phyloP scores from a whole-genome alignment of 1,140 invertebrate species.

The Drosophila suzukii region DNA sequence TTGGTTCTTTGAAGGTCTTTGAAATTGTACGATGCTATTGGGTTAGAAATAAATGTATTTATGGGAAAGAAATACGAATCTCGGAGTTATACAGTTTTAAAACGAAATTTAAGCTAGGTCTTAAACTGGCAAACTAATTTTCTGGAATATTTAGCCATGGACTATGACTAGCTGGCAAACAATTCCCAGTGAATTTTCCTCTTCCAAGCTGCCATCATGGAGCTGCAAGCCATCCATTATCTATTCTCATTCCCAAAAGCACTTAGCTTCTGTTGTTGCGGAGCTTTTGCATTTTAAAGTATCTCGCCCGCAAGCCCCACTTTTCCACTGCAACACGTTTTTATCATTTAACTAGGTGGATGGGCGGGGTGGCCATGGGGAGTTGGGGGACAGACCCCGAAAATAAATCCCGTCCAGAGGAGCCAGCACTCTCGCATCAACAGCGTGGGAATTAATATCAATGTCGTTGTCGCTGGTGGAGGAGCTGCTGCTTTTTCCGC shows the following conservation, averaged over 20 bases:
- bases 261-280: slow-evolving; percentile 58
- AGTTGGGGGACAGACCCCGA: slow-evolving; percentile 4
- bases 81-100: background rate
- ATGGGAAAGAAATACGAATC: background rate
- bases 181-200: slow-evolving; percentile 9
- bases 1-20: background rate
- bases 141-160: background rate
- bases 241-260: slow-evolving; percentile 58
- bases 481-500: slow-evolving; percentile 8
- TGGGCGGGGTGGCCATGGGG: background rate
- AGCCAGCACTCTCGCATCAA: slow-evolving; percentile 50
- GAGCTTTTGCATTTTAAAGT: slow-evolving; percentile 63
- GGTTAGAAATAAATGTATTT: background rate
- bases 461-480: slow-evolving; percentile 56
- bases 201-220: background rate
- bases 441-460: slow-evolving; percentile 82
- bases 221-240: slow-evolving; percentile 53
- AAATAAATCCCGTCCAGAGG: slow-evolving; percentile 42
- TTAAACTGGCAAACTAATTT: background rate
- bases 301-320: background rate
- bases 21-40: slow-evolving; percentile 1
- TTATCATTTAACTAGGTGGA: slow-evolving; percentile 72
- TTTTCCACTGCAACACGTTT: slow-evolving; percentile 62
- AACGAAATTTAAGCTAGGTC: background rate
- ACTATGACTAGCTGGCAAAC: background rate